Evolutionary conservation across 2,797 vertebrate species (phyloP).

Genomic region (Pseudomugil tenellus): DNA sequence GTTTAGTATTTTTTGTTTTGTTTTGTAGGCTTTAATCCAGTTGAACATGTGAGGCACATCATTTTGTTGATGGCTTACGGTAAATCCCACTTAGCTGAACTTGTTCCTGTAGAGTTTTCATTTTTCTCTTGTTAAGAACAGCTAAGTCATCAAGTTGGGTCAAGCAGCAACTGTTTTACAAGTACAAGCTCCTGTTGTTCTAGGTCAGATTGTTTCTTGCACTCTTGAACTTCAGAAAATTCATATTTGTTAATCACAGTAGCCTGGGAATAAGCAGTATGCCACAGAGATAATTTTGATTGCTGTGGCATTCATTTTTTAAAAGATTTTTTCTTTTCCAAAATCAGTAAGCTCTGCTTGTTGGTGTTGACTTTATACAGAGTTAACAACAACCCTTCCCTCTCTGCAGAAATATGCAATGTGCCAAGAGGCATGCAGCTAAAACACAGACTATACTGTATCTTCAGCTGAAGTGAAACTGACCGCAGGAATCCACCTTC

Average conservation of each 20-base stretch:
- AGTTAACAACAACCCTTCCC: not conserved
- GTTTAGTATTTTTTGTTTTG: not conserved
- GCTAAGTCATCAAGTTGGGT: not conserved
- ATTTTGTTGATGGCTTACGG: not conserved
- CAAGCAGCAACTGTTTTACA: not conserved
- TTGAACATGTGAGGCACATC: not conserved
- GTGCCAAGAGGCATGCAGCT: conserved; percentile 5
- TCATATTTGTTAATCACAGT: not conserved
- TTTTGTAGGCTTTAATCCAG: not conserved
- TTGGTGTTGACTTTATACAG: conserved; percentile 2
- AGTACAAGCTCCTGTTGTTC: not conserved
- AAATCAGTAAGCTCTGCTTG: not conserved
- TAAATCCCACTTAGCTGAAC: conserved; percentile 14
- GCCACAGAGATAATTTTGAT: not conserved
- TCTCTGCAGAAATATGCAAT: not conserved
- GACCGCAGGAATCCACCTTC: conserved; percentile 5
- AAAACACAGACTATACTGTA: not conserved
- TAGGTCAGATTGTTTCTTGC: not conserved
- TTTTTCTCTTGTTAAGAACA: not conserved
- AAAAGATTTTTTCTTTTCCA: conserved; percentile 9
- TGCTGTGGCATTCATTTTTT: not conserved
- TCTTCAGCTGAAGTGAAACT: not conserved
- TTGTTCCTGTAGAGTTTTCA: not conserved
- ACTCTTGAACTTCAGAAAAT: not conserved
- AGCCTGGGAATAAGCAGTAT: not conserved